Evolutionary conservation across 2,888 invertebrate species (phyloP).

Genomic region (Glaucopsyche alexis): DNA sequence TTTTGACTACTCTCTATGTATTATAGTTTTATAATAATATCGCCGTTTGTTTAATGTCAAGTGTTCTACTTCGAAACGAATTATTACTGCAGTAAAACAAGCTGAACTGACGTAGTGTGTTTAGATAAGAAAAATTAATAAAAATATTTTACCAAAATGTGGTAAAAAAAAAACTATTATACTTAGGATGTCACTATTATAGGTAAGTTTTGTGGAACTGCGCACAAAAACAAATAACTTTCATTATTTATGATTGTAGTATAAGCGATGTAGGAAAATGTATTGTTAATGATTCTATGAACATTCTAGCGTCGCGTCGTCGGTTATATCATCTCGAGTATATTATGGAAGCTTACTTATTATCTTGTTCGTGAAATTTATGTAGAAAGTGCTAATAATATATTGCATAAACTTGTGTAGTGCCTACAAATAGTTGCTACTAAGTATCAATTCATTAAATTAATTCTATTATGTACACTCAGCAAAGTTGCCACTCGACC

Average conservation of each 20-base stretch:
- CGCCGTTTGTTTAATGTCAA: background rate
- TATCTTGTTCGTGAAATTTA: background rate
- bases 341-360: background rate
- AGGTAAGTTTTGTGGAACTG: slow-evolving; percentile 8
- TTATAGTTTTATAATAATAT: slow-evolving; percentile 15
- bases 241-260: slow-evolving; percentile 5
- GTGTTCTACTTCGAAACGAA: slow-evolving; percentile 8
- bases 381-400: background rate
- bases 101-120: slow-evolving; percentile 1
- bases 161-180: background rate
- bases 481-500: too few relatives aligned
- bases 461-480: too few relatives aligned
- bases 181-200: slow-evolving; percentile 18
- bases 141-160: slow-evolving; percentile 9
- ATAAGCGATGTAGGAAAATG: background rate
- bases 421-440: background rate
- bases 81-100: slow-evolving; percentile 9
- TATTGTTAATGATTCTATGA: slow-evolving; percentile 8
- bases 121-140: background rate
- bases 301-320: background rate
- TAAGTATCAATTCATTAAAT: background rate
- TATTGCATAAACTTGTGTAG: slow-evolving; percentile 1
- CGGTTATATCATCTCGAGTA: background rate
- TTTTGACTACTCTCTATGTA: background rate
- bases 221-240: slow-evolving; percentile 17